phyloP scores from a whole-genome alignment of 2,888 invertebrate genomes.

The Andrena bucephala region DNA sequence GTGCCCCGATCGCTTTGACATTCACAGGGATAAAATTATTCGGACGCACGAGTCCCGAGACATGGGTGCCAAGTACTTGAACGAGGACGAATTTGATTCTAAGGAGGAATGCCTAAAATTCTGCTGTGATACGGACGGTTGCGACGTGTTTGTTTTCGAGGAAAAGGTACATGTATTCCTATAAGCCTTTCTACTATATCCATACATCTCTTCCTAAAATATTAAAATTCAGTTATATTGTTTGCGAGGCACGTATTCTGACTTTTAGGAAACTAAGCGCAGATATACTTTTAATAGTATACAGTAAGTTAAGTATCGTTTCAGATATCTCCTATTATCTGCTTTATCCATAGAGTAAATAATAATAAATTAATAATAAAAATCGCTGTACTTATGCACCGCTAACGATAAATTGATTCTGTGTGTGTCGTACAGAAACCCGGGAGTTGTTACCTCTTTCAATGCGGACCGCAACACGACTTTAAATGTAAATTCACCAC shows the following conservation, averaged over 20 bases:
- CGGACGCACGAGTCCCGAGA: slow-evolving; percentile 95
- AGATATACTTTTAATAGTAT: not conserved
- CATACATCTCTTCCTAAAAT: not conserved
- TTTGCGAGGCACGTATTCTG: not conserved
- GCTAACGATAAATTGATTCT: slow-evolving; percentile 1
- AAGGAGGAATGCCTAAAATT: slow-evolving; percentile 93
- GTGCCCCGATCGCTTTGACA: slow-evolving; percentile 92
- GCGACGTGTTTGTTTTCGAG: slow-evolving; percentile 97
- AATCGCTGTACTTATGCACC: not conserved
- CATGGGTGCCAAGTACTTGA: slow-evolving; percentile 95
- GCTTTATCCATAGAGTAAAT: not conserved
- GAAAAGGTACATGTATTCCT: slow-evolving; percentile 89
- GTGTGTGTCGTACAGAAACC: slow-evolving; percentile 87
- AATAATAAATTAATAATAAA: not conserved
- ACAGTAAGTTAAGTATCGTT: not conserved
- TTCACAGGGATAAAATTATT: slow-evolving; percentile 95
- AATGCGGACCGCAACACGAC: slow-evolving; percentile 95
- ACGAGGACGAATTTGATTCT: slow-evolving; percentile 93
- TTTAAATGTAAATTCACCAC: slow-evolving; percentile 97
- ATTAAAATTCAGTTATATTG: not conserved
- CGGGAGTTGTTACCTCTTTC: slow-evolving; percentile 96
- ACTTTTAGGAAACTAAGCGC: not conserved
- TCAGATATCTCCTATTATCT: no score
- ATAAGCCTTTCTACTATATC: not conserved
- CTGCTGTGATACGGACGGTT: slow-evolving; percentile 94